Base-by-base conservation (phyloP, 2,113 vertebrate species). In the Bucco capensis region DNA sequence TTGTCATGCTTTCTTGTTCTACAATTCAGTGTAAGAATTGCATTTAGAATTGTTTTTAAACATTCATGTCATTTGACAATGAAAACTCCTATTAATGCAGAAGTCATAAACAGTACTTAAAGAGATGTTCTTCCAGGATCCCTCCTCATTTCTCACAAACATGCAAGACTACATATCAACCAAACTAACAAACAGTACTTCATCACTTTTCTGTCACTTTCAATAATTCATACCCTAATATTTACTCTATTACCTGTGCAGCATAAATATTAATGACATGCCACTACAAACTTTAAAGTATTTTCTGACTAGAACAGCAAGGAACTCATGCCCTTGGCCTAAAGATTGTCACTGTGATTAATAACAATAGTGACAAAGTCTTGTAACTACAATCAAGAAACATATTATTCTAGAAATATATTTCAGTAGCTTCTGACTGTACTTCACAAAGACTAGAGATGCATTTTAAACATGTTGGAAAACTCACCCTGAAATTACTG, bases 211-310 rank as follows among this genome's bases (percentile, higher is more conserved):
- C 96, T 97, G 97, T 98, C 95, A 90, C 83, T 97, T 97, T 98
- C 97, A 98, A 98, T 99, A 99, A 99, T 99, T 99, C 98, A 99
- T 98, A 97, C 93, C 97, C 97, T 98, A 98, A 98, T 98, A 98
- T 99, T 99, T 99, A 98, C 98, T 98, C 96, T 98, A 98, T 98
- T 98, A 98, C 98, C 98, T 98, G 98, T 96, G 96, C 95, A 97
- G 97, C 93, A 97, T 99, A 99, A 99, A 99, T 98, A 99, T 99
- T 98, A 98, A 98, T 98, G 98, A 98, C 90, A 71, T 79, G 60
- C 49, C n/a, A 75, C 86, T 92, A 80, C 83, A 94, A 95, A 94
- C 89, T 88, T 91, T 75, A 82, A 49, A 94, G 96, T 96, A 92
- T 95, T 86, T 98, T 96, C 95, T 95, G 96, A 98, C 97, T 98